phyloP scores from a whole-genome alignment of 2,888 invertebrate genomes.

The Thera britannica region DNA sequence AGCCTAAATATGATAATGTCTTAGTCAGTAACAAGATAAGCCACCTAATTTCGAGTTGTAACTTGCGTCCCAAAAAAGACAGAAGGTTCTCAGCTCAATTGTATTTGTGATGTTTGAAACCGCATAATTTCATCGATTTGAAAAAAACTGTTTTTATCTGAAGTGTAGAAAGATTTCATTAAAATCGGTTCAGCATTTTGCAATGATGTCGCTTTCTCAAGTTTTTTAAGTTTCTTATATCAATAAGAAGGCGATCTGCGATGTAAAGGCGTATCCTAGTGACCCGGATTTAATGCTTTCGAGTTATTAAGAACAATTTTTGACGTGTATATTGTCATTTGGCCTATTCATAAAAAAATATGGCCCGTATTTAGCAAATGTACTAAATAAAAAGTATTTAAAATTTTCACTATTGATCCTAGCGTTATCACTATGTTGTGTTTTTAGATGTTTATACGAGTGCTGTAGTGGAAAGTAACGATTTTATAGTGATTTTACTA shows the following conservation, averaged over 20 bases:
- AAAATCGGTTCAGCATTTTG: too few species aligned
- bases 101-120: too few species aligned
- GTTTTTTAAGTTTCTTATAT: background rate
- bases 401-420: conserved; percentile 27
- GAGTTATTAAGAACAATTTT: background rate
- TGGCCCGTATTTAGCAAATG: conserved; percentile 41
- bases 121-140: too few species aligned
- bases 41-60: too few species aligned
- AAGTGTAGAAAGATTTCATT: too few species aligned
- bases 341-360: background rate
- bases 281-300: background rate
- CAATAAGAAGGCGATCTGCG: too few species aligned
- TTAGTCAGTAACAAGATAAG: too few species aligned
- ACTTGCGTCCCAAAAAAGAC: too few species aligned
- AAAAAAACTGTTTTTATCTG: too few species aligned
- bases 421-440: conserved; percentile 36
- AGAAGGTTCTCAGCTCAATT: too few species aligned
- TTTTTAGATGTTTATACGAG: conserved; percentile 41
- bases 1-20: too few species aligned
- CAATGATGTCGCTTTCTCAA: too few species aligned
- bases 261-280: background rate
- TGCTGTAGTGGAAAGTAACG: conserved; percentile 44
- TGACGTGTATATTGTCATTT: background rate
- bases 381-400: conserved; percentile 34
- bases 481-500: conserved; percentile 44